phyloP scores from a whole-genome alignment of 92 coral and sea anemone species.

The Porites divaricata region DNA sequence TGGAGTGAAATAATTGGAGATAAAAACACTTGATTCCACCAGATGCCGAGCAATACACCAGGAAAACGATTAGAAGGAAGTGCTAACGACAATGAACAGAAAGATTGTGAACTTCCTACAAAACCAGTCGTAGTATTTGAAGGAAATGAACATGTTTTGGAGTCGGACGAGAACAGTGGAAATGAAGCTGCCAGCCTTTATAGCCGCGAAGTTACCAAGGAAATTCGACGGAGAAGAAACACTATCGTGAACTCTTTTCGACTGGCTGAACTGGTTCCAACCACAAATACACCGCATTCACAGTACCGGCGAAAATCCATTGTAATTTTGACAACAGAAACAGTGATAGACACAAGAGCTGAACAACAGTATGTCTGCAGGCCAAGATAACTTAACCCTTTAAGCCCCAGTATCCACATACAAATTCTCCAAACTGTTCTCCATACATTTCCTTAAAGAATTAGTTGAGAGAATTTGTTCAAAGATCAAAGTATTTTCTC shows the following conservation, averaged over 20 bases:
- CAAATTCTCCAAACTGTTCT: too few species aligned
- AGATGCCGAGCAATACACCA: conserved; percentile 29
- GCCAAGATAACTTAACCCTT: too few species aligned
- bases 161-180: conserved; percentile 63
- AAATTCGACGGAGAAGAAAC: conserved; percentile 76
- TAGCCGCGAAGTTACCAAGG: conserved; percentile 72
- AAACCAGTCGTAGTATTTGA: conserved; percentile 12
- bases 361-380: conserved; percentile 86
- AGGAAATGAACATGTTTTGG: conserved; percentile 9
- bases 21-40: background rate
- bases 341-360: conserved; percentile 82
- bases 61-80: conserved; percentile 8
- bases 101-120: background rate
- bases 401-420: too few species aligned
- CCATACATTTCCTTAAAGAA: too few species aligned
- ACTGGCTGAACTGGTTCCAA: conserved; percentile 85
- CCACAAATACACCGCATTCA: conserved; percentile 81
- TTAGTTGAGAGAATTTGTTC: too few species aligned
- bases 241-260: conserved; percentile 94
- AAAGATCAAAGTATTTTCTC: too few species aligned
- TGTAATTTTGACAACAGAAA: conserved; percentile 70
- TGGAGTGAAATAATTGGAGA: background rate
- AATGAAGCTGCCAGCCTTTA: conserved; percentile 46
- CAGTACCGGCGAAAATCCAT: conserved; percentile 85
- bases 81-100: background rate